Base-by-base conservation (phyloP, 2,888 invertebrate species). In the Cryptocephalus primarius region DNA sequence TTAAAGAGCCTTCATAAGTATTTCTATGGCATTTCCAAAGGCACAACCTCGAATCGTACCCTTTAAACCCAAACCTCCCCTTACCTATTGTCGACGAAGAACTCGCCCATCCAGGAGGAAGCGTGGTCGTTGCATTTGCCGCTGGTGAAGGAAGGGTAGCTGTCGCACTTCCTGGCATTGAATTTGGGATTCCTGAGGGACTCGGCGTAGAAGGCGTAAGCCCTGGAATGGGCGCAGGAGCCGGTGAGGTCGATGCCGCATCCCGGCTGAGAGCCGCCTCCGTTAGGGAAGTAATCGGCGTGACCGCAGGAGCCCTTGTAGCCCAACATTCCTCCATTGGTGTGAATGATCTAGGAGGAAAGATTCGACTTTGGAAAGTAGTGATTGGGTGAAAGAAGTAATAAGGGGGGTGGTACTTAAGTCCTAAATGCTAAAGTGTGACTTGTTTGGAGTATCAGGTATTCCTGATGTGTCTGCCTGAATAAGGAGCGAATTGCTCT, bases 121-220 rank as follows among this genome's bases (percentile, higher is more conserved):
- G 14, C 12, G 40, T 51, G 49, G 10, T 14, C 32, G 3, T 33
- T 34, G 44, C 57, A 60, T 4, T 32, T 11, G 32, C 49, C 51
- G 9, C 39, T 32, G 12, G 33, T 8, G 40, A 49, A 58, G 14
- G 46, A 12, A 4, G 38, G 13, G 32, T 55, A 56, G 46, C 32
- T 42, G 1, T 42, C 41, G 39, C 60, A 60, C 14, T 46, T 9
- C 14, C 39, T 45, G 10, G 51, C 49, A 14, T 50, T 12, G 46
- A 60, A 60, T 1, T 49, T 42, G 8, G 46, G 34, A 33, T 48
- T 47, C n/a, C 10, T 42, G 4, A 75, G 54, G 0, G 74, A 67
- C 60, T 75, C 75, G 4, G 67, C 66, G 49, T 66, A 73, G 51
- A 70, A 74, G 31, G 57, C 32, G 36, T 68, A 68, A 4, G 75